Evolutionary conservation across 2,888 invertebrate genomes (phyloP).

Genomic region (Pollenia angustigena): DNA sequence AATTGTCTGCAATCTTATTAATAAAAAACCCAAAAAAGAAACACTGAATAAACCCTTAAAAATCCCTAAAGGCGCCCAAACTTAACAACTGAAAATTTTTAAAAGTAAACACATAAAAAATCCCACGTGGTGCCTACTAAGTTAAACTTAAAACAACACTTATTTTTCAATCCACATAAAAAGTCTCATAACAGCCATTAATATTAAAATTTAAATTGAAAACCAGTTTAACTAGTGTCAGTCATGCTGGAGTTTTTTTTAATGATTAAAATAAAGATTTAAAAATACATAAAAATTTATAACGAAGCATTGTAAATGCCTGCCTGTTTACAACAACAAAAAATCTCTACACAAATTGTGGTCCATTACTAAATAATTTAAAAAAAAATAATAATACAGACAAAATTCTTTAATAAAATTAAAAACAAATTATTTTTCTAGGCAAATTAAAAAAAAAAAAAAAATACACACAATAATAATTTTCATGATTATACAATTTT

Average conservation of each 20-base stretch:
- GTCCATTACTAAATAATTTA: conserved; percentile 41
- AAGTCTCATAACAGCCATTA: conserved; percentile 37
- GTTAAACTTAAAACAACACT: conserved; percentile 27
- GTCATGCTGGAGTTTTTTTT: conserved; percentile 24
- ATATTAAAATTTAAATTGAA: conserved; percentile 1
- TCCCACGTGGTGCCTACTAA: conserved; percentile 63
- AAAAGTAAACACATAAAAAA: conserved; percentile 38
- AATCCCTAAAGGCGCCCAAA: conserved; percentile 60
- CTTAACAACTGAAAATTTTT: conserved; percentile 15
- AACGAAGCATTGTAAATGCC: conserved; percentile 44
- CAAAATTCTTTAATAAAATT: conserved; percentile 25
- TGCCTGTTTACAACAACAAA: conserved; percentile 10
- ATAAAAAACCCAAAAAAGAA: conserved; percentile 24
- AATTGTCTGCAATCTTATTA: conserved; percentile 58
- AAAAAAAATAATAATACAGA: conserved; percentile 2
- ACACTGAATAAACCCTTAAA: conserved; percentile 28
- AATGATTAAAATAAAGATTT: conserved; percentile 35
- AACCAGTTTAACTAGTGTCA: conserved; percentile 41
- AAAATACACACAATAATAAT: neutral
- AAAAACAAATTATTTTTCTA: conserved; percentile 16
- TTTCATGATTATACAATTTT: conserved; percentile 11
- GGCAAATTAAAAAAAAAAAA: conserved; percentile 11
- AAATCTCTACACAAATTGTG: conserved; percentile 19
- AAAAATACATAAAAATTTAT: conserved; percentile 23
- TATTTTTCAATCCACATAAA: conserved; percentile 22